Percentiles rank a stretch among this genome's conserved stretches.
These are phyloP conservation scores for Galbula dea DNA, from an alignment of 2,113 vertebrate species.

Conservation along the genomic window DNA sequence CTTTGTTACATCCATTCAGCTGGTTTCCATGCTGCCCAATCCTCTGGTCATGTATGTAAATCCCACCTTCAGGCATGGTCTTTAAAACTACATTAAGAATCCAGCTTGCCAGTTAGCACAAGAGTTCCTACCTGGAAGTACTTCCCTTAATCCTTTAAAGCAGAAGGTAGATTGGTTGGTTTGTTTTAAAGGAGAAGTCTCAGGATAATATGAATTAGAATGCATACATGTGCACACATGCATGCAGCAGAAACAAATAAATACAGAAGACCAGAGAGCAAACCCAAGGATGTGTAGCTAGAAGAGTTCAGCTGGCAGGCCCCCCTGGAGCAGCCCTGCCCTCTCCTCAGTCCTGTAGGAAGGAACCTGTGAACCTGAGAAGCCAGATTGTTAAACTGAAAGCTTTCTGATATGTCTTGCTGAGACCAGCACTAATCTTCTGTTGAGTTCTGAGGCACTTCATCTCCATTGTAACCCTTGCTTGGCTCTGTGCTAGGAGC, in stretches of 20 bases:
- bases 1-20: not conserved
- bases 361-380: not conserved
- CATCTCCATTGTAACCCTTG: not conserved
- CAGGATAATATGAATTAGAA: not conserved
- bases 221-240: fast-evolving
- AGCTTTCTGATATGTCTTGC: not conserved
- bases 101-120: not conserved
- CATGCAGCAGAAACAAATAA: not conserved
- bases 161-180: not conserved
- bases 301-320: not conserved
- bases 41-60: not conserved
- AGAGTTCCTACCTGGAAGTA: not conserved
- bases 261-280: not conserved
- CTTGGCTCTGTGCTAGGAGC: not conserved
- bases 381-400: not conserved
- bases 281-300: not conserved
- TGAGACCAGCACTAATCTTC: not conserved
- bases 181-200: not conserved
- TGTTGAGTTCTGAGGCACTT: not conserved
- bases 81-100: not conserved
- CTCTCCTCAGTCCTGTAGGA: not conserved
- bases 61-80: not conserved
- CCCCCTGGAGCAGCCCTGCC: not conserved
- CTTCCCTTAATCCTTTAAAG: not conserved
- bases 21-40: not conserved